Base-by-base conservation (phyloP, 2,888 invertebrate genomes). In the Eucera pruinosa region DNA sequence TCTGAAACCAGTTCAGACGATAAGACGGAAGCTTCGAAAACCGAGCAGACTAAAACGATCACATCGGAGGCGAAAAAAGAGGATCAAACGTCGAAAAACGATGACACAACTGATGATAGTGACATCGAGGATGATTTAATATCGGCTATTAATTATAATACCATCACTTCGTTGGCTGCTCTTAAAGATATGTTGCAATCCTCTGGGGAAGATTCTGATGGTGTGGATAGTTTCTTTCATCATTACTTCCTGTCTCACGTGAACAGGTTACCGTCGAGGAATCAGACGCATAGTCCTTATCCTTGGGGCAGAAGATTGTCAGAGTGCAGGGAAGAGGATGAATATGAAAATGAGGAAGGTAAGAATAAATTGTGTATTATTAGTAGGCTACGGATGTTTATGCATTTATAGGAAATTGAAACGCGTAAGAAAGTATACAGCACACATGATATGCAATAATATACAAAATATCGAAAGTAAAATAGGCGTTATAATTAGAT, bases 241-340 rank as follows among this genome's bases (percentile, higher is more conserved):
- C 95, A 96, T 89, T 96, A 96, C 89, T 96, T 96, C 91, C 94
- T 95, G 92, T 95, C 95, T 83, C 96, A 96, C 89, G 95, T 95
- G 81, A 96, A 95, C 90, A 94, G 95, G 86, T 92, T 96, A 77
- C 95, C 96, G 33, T 95, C 95, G 76, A 93, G 95, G 70, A 94
- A 94, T 85, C 93, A 93, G 71, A 92, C 91, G 7, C 92, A 92
- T 58, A 92, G 92, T 43, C 92, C 93, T 6, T 93, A 92, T 85
- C 92, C 92, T 3, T 92, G 92, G 90, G 92, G 92, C 4, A 88
- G 92, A 36, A 94, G 97, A 15, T 92, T 97, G 80, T 97, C 97
- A 2, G 96, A 97, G 92, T 97, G 97, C 90, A 94, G 96, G 75
- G 97, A 97, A 90, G 97, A 97, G 92, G 97, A 97, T 87, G 97